A percentile compares a stretch with the other conserved stretches of the same genome.
Evolutionary conservation across 2,888 invertebrate species (phyloP).

Genomic region (Argyresthia goedartella): DNA sequence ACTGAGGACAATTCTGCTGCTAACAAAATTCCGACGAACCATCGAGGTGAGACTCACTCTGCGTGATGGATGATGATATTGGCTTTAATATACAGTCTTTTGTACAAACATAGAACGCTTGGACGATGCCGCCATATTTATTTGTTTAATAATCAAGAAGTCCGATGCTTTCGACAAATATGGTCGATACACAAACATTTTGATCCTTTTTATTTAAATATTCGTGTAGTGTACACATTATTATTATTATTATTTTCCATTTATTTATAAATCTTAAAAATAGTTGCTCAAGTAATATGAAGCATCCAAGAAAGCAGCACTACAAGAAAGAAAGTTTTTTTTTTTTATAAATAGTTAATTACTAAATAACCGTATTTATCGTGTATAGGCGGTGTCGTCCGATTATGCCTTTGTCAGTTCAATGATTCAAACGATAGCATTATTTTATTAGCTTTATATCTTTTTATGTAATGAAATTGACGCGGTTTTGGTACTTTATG

Average conservation of each 20-base stretch:
- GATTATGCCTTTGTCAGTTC: slow-evolving; percentile 8
- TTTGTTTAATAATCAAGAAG: background rate
- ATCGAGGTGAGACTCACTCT: slow-evolving; percentile 10
- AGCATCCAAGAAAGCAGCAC: background rate
- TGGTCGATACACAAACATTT: background rate
- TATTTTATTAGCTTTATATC: background rate
- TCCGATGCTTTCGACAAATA: background rate
- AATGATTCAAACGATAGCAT: background rate
- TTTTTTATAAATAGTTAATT: background rate
- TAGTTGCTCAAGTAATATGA: no score
- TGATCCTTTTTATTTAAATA: no score
- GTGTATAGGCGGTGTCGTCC: slow-evolving; percentile 1
- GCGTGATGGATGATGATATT: slow-evolving; percentile 7
- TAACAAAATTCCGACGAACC: slow-evolving; percentile 3
- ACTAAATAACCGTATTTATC: background rate
- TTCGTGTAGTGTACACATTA: no score
- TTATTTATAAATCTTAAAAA: no score
- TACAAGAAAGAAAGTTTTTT: background rate
- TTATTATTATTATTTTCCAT: no score
- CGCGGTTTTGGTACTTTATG: no score
- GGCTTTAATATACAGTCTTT: slow-evolving; percentile 6
- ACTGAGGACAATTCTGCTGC: slow-evolving; percentile 2
- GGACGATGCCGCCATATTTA: slow-evolving; percentile 8
- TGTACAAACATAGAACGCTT: slow-evolving; percentile 5
- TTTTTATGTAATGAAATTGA: background rate